These are phyloP conservation scores for Corythucha ciliata DNA, from an alignment of 2,888 invertebrate species.

Conservation along the genomic window DNA sequence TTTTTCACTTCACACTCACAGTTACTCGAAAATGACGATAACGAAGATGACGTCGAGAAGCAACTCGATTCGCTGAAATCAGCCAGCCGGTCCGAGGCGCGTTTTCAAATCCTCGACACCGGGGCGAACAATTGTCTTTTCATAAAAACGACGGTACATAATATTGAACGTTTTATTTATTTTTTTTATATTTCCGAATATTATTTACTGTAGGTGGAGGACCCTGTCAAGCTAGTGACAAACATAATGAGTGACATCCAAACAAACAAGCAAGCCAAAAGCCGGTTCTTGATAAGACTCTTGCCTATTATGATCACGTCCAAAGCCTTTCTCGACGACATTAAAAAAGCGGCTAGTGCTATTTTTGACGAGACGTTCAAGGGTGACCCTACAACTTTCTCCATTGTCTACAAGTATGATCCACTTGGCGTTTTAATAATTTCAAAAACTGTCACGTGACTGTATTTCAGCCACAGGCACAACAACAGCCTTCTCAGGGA, in stretches of 20 bases:
- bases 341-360: constrained; percentile 54
- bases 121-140: constrained; percentile 78
- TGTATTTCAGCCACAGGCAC: constrained; percentile 51
- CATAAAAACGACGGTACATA: constrained; percentile 57
- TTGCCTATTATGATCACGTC: constrained; percentile 75
- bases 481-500: constrained; percentile 63
- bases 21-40: constrained; percentile 40
- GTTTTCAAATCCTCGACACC: constrained; percentile 60
- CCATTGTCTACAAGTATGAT: constrained; percentile 59
- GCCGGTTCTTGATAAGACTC: constrained; percentile 66
- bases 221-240: constrained; percentile 62
- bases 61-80: constrained; percentile 43
- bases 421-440: neutral
- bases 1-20: too few species aligned
- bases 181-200: constrained; percentile 16
- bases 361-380: constrained; percentile 67
- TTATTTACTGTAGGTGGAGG: constrained; percentile 44
- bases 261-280: constrained; percentile 57
- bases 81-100: constrained; percentile 41
- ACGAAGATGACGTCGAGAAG: constrained; percentile 40
- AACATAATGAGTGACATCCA: constrained; percentile 64
- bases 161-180: constrained; percentile 16
- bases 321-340: constrained; percentile 67
- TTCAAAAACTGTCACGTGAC: neutral
- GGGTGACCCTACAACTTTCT: constrained; percentile 57